These are phyloP conservation scores for Theonella swinhoei DNA, from an alignment of 37 sponge, comb jelly and placozoan species.

Conservation along the genomic window DNA sequence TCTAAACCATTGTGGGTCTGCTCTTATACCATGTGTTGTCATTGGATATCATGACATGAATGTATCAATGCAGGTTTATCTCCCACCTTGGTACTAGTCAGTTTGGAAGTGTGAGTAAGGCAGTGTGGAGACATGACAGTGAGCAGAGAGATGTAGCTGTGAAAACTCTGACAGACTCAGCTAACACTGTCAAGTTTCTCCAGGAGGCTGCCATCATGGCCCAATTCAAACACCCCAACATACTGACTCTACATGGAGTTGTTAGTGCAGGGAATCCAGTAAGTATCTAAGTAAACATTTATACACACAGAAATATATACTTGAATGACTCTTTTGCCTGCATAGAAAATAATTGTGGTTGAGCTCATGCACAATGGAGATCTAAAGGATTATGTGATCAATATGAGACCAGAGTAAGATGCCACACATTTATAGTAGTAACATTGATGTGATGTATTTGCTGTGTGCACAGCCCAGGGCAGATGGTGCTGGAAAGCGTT, in stretches of 20 bases:
- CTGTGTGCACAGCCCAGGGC: background rate
- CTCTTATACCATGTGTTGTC: background rate
- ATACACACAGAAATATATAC: background rate
- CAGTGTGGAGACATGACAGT: background rate
- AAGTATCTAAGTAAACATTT: background rate
- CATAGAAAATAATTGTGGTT: constrained; percentile 2
- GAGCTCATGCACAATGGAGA: constrained; percentile 5
- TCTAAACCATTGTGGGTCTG: background rate
- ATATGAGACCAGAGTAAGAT: constrained; percentile 3
- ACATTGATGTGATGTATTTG: background rate
- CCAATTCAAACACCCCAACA: constrained; percentile 11
- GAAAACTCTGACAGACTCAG: background rate
- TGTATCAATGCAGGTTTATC: background rate
- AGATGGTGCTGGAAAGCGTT: background rate
- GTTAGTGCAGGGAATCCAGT: background rate
- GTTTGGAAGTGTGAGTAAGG: background rate
- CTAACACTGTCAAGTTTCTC: constrained; percentile 4
- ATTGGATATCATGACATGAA: no score
- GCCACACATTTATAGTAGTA: background rate
- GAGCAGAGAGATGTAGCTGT: background rate
- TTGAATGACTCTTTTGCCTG: background rate
- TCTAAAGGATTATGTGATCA: background rate
- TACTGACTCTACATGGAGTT: constrained; percentile 2
- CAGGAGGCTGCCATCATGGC: constrained; percentile 21
- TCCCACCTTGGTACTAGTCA: background rate